Evolutionary conservation across 2,888 invertebrate species (phyloP).

Genomic region (Griposia aprilina): DNA sequence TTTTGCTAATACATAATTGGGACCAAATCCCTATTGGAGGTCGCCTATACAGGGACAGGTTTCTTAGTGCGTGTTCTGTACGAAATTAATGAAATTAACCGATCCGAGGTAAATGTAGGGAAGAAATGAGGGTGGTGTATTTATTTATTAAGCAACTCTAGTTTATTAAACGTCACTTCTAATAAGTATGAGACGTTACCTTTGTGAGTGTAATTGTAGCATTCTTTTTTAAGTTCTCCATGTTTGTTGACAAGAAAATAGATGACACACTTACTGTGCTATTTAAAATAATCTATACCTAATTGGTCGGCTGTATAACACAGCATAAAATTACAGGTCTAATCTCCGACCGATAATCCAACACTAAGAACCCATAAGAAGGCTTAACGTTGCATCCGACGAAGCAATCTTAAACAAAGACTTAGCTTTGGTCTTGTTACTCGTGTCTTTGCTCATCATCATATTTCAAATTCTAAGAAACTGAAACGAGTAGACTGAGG

Average conservation of each 20-base stretch:
- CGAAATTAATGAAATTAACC: constrained; percentile 89
- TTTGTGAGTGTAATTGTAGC: constrained; percentile 20
- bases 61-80: constrained; percentile 86
- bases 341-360: background rate
- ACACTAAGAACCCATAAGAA: background rate
- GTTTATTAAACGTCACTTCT: constrained; percentile 70
- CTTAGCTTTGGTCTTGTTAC: background rate
- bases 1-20: constrained; percentile 88
- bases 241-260: no score
- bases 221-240: no score
- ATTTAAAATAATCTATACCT: no score
- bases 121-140: constrained; percentile 73
- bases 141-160: constrained; percentile 69
- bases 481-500: background rate
- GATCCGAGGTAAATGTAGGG: constrained; percentile 79
- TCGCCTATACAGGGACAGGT: constrained; percentile 82
- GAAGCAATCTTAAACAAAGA: background rate
- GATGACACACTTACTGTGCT: background rate
- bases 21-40: constrained; percentile 87
- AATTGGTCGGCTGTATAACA: background rate
- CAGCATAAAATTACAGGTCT: background rate
- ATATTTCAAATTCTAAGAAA: background rate
- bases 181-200: constrained; percentile 63
- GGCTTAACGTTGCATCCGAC: no score
- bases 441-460: background rate